A percentile compares a stretch with the other conserved stretches of the same genome.
Evolutionary conservation across 53 echinoderm and acorn worm species (phyloP).

Genomic region (Pentamera pediparva): DNA sequence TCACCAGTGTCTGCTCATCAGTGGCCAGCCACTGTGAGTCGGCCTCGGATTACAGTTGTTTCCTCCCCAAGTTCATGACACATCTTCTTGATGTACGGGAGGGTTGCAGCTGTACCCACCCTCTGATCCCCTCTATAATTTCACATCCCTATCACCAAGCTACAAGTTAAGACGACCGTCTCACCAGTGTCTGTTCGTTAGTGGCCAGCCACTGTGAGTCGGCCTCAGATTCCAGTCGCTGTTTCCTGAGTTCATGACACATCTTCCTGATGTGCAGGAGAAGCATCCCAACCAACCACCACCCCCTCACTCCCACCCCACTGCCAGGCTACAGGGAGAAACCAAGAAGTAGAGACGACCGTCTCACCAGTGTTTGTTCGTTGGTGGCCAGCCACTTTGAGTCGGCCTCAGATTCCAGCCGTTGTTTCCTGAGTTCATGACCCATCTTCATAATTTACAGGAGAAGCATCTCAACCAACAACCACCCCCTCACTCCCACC

Average conservation of each 20-base stretch:
- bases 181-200: slow-evolving; percentile 77
- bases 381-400: slow-evolving; percentile 83
- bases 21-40: slow-evolving; percentile 90
- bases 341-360: no score
- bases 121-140: no score
- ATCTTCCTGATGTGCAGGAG: slow-evolving; percentile 58
- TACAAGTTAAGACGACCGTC: no score
- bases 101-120: no score
- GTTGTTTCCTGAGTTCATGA: slow-evolving; percentile 72
- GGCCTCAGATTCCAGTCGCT: slow-evolving; percentile 73
- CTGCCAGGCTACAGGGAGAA: no score
- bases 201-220: slow-evolving; percentile 90
- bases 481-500: no score
- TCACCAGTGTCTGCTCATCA: slow-evolving; percentile 76
- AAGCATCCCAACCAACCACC: no score
- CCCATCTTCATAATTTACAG: slow-evolving; percentile 67
- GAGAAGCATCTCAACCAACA: no score
- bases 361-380: slow-evolving; percentile 74
- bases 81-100: slow-evolving; percentile 56
- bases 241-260: slow-evolving; percentile 73
- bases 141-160: neutral
- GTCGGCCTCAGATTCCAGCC: slow-evolving; percentile 77
- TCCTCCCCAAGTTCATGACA: slow-evolving; percentile 73
- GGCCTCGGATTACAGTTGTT: slow-evolving; percentile 71
- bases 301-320: no score